Evolutionary conservation across 2,888 invertebrate genomes (phyloP).

Genomic region (Drosophila quinaria): DNA sequence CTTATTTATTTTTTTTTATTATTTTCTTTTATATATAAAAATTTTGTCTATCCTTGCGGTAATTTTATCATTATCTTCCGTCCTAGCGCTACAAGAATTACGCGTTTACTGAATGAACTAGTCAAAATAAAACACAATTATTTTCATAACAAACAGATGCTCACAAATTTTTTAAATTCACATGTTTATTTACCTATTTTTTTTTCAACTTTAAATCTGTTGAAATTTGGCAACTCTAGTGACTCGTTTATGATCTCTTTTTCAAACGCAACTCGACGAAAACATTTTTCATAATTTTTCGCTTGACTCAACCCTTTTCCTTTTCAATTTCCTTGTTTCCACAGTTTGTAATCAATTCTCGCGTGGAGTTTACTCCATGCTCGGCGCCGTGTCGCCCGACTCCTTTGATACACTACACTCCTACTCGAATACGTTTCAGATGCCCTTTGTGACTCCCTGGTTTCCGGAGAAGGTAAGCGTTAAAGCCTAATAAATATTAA

Average conservation of each 20-base stretch:
- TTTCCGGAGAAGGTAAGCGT: slow-evolving; percentile 94
- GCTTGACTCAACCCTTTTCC: neutral
- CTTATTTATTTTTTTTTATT: too few species aligned
- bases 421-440: slow-evolving; percentile 97
- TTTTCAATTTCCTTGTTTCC: neutral
- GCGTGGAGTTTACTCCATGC: slow-evolving; percentile 94
- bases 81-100: too few species aligned
- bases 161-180: too few species aligned
- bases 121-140: too few species aligned
- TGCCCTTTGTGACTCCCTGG: slow-evolving; percentile 97
- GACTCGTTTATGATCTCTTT: neutral
- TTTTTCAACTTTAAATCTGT: too few species aligned
- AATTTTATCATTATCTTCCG: too few species aligned
- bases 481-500: slow-evolving; percentile 68
- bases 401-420: slow-evolving; percentile 98
- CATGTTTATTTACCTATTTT: too few species aligned
- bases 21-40: too few species aligned
- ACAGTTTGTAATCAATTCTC: slow-evolving; percentile 97
- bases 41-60: too few species aligned
- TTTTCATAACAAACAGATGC: too few species aligned
- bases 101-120: too few species aligned
- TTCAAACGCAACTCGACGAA: neutral
- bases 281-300: slow-evolving; percentile 4
- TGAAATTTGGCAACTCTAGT: neutral
- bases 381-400: slow-evolving; percentile 96